A percentile compares a stretch with the other conserved stretches of the same genome.
Conservation (phyloP, 1,140 invertebrate genomes). For the Anastrepha obliqua region DNA sequence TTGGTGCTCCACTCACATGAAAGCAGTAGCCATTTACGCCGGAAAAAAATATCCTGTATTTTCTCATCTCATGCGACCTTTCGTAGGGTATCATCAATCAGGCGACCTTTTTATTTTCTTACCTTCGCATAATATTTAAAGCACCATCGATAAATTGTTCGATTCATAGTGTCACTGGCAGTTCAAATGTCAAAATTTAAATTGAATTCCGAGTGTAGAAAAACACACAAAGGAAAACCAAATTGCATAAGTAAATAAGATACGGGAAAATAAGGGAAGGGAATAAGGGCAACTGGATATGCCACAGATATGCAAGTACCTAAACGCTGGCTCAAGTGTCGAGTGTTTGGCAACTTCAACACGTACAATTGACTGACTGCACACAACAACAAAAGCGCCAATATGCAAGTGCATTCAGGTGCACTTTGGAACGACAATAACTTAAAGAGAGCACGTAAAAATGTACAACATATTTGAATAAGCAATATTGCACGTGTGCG, state of each 20-base stretch:
- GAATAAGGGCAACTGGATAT: background rate
- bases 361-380: background rate
- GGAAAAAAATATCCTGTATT: no score
- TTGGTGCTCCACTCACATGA: no score
- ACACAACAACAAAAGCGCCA: background rate
- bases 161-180: background rate
- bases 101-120: background rate
- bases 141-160: background rate
- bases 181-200: conserved; percentile 34
- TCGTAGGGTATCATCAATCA: conserved; percentile 7
- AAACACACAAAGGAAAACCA: background rate
- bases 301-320: background rate
- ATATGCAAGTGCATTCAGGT: background rate
- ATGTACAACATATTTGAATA: background rate
- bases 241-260: background rate
- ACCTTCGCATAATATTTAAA: background rate
- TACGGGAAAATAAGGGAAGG: background rate
- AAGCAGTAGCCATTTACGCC: no score
- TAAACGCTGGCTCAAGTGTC: background rate
- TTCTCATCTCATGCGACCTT: background rate
- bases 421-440: background rate
- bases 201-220: background rate
- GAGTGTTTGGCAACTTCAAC: conserved; percentile 16
- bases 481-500: no score
- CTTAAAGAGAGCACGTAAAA: background rate